Evolutionary conservation across 2,113 vertebrate genomes (phyloP).

Genomic region (Sceloporus tristichus): DNA sequence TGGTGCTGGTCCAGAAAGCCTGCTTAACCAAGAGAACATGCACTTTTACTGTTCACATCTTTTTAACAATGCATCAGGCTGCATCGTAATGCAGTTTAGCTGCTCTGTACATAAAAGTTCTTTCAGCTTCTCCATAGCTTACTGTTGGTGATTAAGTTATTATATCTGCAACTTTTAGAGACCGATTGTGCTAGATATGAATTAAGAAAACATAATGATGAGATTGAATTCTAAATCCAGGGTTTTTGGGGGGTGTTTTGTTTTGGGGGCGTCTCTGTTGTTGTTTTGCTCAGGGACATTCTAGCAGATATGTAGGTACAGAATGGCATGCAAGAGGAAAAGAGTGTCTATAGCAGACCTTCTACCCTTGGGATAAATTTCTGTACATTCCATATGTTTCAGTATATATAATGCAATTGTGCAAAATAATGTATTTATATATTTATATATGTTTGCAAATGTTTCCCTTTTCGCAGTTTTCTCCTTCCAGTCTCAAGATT

Average conservation of each 20-base stretch:
- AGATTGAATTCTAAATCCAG: not conserved
- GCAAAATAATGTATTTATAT: not conserved
- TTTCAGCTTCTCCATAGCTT: constrained; percentile 20
- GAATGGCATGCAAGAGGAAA: not conserved
- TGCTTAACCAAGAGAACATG: not conserved
- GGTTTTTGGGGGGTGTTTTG: not conserved
- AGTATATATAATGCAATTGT: not conserved
- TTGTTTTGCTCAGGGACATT: not conserved
- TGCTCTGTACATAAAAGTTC: no score
- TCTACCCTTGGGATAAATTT: not conserved
- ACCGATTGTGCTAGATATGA: not conserved
- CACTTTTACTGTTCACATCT: constrained; percentile 46
- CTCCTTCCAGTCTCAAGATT: not conserved
- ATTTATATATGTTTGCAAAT: not conserved
- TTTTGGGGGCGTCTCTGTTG: not conserved
- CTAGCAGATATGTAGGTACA: not conserved
- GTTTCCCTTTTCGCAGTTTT: constrained; percentile 20
- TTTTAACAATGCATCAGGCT: constrained; percentile 45
- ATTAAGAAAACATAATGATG: not conserved
- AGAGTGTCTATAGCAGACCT: not conserved
- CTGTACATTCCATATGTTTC: not conserved
- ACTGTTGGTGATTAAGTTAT: not conserved
- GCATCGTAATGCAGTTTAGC: not conserved
- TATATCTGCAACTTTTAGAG: not conserved
- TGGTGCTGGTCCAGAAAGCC: not conserved